Conservation (phyloP, 2,113 vertebrate species). For the Eira barbara region DNA sequence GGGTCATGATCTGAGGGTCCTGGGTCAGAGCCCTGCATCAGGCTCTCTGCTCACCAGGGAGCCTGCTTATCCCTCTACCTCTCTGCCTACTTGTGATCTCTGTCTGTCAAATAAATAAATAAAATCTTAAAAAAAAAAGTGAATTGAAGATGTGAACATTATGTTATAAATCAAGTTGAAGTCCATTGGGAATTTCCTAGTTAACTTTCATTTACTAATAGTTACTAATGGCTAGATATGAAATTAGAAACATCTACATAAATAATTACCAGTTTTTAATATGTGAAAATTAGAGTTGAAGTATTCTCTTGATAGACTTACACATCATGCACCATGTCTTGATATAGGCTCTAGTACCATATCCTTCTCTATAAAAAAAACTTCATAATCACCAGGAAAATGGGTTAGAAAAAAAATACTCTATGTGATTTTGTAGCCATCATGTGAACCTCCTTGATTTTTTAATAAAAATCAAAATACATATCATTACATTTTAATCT, state of each 20-base stretch:
- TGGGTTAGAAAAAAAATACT: not conserved
- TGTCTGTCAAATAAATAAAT: too few species aligned
- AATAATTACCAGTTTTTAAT: not conserved
- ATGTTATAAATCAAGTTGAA: not conserved
- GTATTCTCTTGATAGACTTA: not conserved
- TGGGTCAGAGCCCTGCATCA: too few species aligned
- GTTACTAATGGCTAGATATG: not conserved
- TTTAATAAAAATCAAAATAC: not conserved
- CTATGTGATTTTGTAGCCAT: not conserved
- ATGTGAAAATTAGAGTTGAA: not conserved
- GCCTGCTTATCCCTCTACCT: too few species aligned
- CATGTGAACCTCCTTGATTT: not conserved
- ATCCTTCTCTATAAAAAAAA: not conserved
- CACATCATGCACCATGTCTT: not conserved
- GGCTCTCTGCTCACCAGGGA: too few species aligned
- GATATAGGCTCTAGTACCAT: not conserved
- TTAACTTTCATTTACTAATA: not conserved
- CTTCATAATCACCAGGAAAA: not conserved
- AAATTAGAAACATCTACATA: not conserved
- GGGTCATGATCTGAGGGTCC: too few species aligned
- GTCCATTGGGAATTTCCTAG: not conserved
- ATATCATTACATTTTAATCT: not conserved
- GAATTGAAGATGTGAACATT: not conserved
- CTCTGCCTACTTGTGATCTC: too few species aligned
- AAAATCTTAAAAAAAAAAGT: not conserved